Evolutionary conservation across 2,113 vertebrate species (phyloP).

Genomic region (Ailurus styani): DNA sequence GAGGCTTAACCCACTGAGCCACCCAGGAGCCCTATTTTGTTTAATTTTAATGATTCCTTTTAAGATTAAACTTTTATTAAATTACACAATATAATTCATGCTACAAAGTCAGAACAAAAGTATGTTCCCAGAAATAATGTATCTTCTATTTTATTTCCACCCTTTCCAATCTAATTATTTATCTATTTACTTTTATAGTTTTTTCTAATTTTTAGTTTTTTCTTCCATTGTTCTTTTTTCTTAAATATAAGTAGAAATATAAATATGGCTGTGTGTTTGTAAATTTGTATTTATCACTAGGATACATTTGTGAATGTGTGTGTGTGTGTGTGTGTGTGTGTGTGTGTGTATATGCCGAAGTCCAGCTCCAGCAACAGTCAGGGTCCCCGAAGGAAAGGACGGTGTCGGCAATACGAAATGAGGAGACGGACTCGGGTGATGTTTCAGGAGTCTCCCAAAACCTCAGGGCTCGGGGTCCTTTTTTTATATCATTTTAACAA

Average conservation of each 20-base stretch:
- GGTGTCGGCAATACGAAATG: too few species aligned
- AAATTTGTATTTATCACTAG: neutral
- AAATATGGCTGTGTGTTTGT: neutral
- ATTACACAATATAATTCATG: neutral
- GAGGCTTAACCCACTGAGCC: too few species aligned
- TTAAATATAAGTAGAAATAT: neutral
- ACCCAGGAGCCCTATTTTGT: too few species aligned
- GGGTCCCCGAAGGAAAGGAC: too few species aligned
- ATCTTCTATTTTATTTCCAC: neutral
- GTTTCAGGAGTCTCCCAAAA: too few species aligned
- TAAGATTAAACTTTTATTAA: neutral
- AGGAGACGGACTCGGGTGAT: too few species aligned
- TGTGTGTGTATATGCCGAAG: too few species aligned
- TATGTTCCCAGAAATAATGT: neutral
- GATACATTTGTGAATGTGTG: neutral
- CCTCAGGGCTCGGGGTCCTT: too few species aligned
- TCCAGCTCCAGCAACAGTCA: too few species aligned
- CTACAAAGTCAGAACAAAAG: neutral
- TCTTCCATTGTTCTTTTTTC: neutral
- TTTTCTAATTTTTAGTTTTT: neutral
- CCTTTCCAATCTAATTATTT: neutral
- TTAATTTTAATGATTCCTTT: neutral
- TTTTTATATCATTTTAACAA: too few species aligned
- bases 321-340: too few species aligned
- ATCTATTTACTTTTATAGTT: neutral